Conservation (phyloP, 2,888 invertebrate genomes). For the Cancer borealis region DNA sequence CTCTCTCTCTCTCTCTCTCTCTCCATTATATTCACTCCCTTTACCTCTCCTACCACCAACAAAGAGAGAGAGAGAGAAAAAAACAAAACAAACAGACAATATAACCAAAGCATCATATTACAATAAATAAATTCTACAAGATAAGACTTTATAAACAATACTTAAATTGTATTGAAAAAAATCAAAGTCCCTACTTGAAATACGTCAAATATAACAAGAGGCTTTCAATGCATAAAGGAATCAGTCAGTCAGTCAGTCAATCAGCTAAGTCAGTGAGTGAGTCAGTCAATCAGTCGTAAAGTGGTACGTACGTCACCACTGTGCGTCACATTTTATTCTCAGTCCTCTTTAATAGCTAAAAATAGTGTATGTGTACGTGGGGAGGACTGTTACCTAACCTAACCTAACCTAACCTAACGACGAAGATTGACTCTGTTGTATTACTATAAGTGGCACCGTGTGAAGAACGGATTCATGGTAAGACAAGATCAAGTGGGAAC, state of each 20-base stretch:
- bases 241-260: neutral
- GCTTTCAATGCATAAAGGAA: neutral
- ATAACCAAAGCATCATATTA: neutral
- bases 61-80: neutral
- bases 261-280: too few relatives aligned
- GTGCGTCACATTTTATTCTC: neutral
- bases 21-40: too few relatives aligned
- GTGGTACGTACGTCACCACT: too few relatives aligned
- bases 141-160: neutral
- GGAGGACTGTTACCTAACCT: neutral
- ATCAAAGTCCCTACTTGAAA: neutral
- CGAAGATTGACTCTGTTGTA: too few relatives aligned
- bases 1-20: neutral
- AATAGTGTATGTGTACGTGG: neutral
- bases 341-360: neutral
- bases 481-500: too few relatives aligned
- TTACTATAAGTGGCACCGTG: too few relatives aligned
- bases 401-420: neutral
- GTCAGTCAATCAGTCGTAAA: too few relatives aligned
- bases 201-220: neutral
- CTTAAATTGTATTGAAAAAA: neutral
- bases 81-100: neutral
- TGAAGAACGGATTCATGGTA: too few relatives aligned
- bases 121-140: neutral
- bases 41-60: too few relatives aligned